A percentile compares a stretch with the other conserved stretches of the same genome.
These are phyloP conservation scores for Drosophila melanogaster DNA, from an alignment of 1,140 invertebrate genomes.

Conservation along the genomic window DNA sequence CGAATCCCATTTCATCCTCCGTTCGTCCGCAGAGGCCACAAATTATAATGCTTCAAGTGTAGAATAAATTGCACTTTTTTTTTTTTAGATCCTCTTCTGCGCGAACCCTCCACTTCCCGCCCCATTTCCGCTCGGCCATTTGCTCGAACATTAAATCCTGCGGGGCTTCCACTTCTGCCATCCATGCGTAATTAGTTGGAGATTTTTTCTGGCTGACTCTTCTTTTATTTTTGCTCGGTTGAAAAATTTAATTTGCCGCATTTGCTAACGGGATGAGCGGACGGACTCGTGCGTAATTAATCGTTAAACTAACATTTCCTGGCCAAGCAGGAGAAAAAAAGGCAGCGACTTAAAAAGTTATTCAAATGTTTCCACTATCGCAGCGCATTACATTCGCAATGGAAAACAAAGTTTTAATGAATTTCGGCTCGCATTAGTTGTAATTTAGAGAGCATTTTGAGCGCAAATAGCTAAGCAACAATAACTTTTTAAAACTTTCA, in stretches of 20 bases:
- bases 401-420: constrained; percentile 38
- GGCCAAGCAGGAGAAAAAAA: constrained; percentile 27
- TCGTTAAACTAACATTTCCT: constrained; percentile 73
- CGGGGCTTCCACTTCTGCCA: constrained; percentile 68
- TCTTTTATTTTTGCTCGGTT: constrained; percentile 35
- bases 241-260: constrained; percentile 75
- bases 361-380: constrained; percentile 34
- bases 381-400: constrained; percentile 24
- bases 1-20: constrained; percentile 53
- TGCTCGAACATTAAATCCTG: constrained; percentile 51
- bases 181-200: constrained; percentile 81
- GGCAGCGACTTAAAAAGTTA: constrained; percentile 22
- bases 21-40: constrained; percentile 59
- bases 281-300: constrained; percentile 67
- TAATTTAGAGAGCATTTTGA: no score
- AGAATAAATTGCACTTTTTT: constrained; percentile 74
- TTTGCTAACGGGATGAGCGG: constrained; percentile 12
- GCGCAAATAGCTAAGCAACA: neutral
- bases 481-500: no score
- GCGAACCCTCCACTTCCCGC: constrained; percentile 6
- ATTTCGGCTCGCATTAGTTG: constrained; percentile 13
- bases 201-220: constrained; percentile 42
- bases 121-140: constrained; percentile 46
- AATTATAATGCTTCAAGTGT: constrained; percentile 83
- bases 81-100: constrained; percentile 43